Base-by-base conservation (phyloP, 2,113 vertebrate genomes). In the Rissa tridactyla region DNA sequence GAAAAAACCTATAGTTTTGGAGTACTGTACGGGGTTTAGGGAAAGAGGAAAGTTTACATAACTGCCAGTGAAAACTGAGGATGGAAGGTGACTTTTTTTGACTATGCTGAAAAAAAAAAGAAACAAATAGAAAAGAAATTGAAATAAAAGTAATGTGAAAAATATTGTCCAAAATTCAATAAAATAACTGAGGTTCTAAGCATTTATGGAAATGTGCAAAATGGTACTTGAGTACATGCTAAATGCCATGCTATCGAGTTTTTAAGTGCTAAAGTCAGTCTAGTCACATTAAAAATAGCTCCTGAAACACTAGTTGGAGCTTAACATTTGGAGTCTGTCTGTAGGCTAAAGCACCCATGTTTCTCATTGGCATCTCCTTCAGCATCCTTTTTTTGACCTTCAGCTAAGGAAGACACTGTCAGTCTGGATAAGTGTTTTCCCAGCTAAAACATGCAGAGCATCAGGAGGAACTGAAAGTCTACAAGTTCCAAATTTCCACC, bases 401-500 rank as follows among this genome's bases (percentile, higher is more conserved):
- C 76, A 85, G 22, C 36, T 85, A 42, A 52, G 55, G 34, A 90
- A 76, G 70, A 66, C 36, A 75, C 36, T 61, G 47, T 81, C 86
- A 96, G 51, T 92, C 76, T 93, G 62, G 58, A 7, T 92, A 92
- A 88, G 84, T 81, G 79, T 90, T 94, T 95, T 92, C 60, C 70
- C 58, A 76, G 86, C 47, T 89, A 92, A 96, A 96, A 97, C 44
- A 91, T 89, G 85, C 49, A 75, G 60, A 79, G 40, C 70, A 78
- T 86, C 54, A 78, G 54, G 64, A 94, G 55, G 80, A 97, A 95
- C 38, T 36, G 27, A 95, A 93, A 86, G 44, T 71, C 77, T 94
- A 61, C 27, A 81, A 89, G 89, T 85, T 96, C 92, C 88, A 94
- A 95, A 96, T 95, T 96, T 96, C 92, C 10, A 2, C 91, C 73